Percentiles rank a stretch among this genome's conserved stretches.
These are phyloP conservation scores for Papilio glaucus DNA, from an alignment of 1,140 invertebrate genomes.

Conservation along the genomic window DNA sequence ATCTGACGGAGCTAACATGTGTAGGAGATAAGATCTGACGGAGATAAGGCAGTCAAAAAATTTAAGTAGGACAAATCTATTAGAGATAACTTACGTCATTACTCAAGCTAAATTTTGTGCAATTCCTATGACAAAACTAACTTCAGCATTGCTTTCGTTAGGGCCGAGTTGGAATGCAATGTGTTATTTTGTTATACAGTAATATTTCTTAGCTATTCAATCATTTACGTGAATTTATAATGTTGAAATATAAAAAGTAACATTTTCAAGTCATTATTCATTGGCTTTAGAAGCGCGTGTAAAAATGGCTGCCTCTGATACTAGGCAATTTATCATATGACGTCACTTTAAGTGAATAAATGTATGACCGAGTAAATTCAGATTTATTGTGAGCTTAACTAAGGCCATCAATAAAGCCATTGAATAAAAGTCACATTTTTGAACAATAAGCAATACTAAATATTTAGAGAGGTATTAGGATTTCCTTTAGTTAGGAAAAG, in stretches of 20 bases:
- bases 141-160: too few species aligned
- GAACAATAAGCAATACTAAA: background rate
- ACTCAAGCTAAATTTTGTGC: too few species aligned
- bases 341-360: constrained; percentile 28
- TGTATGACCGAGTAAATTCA: constrained; percentile 32
- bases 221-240: constrained; percentile 4
- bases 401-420: constrained; percentile 6
- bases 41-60: too few species aligned
- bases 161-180: background rate
- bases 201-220: background rate
- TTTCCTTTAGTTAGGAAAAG: background rate
- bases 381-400: constrained; percentile 37
- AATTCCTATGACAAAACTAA: too few species aligned
- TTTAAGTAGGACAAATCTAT: too few species aligned
- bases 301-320: constrained; percentile 14
- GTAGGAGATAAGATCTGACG: too few species aligned
- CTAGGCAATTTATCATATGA: constrained; percentile 21
- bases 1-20: too few species aligned
- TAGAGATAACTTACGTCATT: too few species aligned
- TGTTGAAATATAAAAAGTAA: constrained; percentile 5
- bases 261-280: constrained; percentile 19
- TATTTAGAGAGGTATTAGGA: background rate
- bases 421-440: background rate
- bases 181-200: background rate
- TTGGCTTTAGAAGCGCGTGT: constrained; percentile 21